These are phyloP conservation scores for Platichthys flesus DNA, from an alignment of 2,113 vertebrate species.

Conservation along the genomic window DNA sequence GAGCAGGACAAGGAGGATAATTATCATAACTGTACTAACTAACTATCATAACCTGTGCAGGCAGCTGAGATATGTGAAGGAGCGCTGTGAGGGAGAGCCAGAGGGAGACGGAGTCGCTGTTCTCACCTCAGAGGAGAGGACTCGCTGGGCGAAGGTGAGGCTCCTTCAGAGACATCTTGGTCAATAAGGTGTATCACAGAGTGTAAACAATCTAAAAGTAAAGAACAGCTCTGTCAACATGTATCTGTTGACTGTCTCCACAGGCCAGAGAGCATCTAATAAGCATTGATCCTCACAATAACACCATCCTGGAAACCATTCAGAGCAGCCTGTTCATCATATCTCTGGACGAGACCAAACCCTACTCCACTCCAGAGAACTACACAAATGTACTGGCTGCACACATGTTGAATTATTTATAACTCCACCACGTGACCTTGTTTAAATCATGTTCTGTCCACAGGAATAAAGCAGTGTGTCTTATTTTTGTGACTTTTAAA, in stretches of 20 bases:
- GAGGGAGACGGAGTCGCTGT: conserved; percentile 87
- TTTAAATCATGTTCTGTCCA: neutral
- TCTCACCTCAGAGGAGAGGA: conserved; percentile 91
- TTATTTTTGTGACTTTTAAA: conserved; percentile 1
- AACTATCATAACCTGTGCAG: conserved; percentile 66
- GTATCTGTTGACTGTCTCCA: conserved; percentile 25
- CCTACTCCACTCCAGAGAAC: conserved; percentile 87
- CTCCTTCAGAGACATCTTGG: neutral
- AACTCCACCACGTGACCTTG: neutral
- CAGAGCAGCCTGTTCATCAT: conserved; percentile 89
- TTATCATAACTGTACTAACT: too few species aligned
- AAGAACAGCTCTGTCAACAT: neutral
- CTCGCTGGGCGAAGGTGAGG: conserved; percentile 91
- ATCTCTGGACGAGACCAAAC: conserved; percentile 87
- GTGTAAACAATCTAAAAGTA: neutral
- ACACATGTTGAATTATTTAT: neutral
- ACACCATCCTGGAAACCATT: conserved; percentile 89
- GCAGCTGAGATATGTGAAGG: conserved; percentile 87
- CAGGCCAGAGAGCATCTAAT: conserved; percentile 92
- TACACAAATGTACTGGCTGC: conserved; percentile 84
- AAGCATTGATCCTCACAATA: conserved; percentile 89
- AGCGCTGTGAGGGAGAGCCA: conserved; percentile 84
- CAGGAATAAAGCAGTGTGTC: neutral
- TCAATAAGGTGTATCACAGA: neutral
- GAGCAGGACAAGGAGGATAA: neutral